A percentile compares a stretch with the other conserved stretches of the same genome.
phyloP scores from a whole-genome alignment of 1,140 invertebrate genomes.

The Diachasmimorpha longicaudata region DNA sequence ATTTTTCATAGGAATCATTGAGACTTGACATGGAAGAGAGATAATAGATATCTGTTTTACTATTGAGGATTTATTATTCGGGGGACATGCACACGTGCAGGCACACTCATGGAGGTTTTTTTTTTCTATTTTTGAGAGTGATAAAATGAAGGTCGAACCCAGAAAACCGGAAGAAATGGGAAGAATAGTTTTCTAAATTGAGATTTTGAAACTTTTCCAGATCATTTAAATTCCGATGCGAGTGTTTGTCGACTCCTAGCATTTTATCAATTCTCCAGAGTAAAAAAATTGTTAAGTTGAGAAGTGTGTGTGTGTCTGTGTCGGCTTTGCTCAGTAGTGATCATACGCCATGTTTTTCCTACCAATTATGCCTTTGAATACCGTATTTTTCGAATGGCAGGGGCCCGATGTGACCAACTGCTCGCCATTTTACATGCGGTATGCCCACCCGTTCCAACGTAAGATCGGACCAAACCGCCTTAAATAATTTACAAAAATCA shows the following conservation, averaged over 20 bases:
- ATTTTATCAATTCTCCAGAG: no score
- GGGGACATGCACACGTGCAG: background rate
- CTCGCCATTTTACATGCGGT: background rate
- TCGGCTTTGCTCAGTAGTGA: constrained; percentile 5
- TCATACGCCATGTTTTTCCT: background rate
- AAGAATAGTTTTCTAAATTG: no score
- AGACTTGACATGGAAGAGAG: background rate
- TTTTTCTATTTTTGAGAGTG: no score
- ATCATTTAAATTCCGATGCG: no score
- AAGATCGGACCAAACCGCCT: constrained; percentile 21
- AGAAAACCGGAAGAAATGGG: no score
- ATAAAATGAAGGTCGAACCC: no score
- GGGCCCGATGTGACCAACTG: background rate
- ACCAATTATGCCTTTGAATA: constrained; percentile 5
- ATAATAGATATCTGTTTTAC: background rate
- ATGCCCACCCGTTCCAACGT: constrained; percentile 6
- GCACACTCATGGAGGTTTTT: background rate
- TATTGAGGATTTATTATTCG: background rate
- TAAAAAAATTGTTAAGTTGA: background rate
- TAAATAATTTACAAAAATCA: constrained; percentile 3
- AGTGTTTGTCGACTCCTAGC: no score
- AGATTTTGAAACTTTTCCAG: no score
- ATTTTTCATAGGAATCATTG: background rate
- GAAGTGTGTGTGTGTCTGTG: background rate
- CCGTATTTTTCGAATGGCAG: background rate